phyloP scores from a whole-genome alignment of 2,888 invertebrate genomes.

The Dilophus febrilis region DNA sequence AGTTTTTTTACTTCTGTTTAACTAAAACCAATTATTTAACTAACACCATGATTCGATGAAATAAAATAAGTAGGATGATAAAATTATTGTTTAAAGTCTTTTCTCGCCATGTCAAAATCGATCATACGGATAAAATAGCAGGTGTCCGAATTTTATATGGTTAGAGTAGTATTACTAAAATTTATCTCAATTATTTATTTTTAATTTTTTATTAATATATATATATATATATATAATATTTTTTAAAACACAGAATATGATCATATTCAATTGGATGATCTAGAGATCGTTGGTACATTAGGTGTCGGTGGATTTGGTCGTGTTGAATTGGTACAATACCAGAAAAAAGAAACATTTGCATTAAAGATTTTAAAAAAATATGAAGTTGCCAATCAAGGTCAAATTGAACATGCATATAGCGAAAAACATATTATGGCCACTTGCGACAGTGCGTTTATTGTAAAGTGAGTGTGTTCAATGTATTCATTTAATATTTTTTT shows the following conservation, averaged over 20 bases:
- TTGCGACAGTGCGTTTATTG: slow-evolving; percentile 63
- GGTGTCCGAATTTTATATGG: no score
- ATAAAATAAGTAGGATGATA: no score
- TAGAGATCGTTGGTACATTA: slow-evolving; percentile 67
- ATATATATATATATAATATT: no score
- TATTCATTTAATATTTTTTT: neutral
- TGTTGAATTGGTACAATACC: slow-evolving; percentile 57
- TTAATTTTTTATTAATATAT: slow-evolving; percentile 7
- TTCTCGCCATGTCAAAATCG: no score
- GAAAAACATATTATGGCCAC: slow-evolving; percentile 73
- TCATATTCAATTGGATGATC: slow-evolving; percentile 53
- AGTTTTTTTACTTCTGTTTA: no score
- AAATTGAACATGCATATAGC: slow-evolving; percentile 76
- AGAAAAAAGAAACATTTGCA: slow-evolving; percentile 44
- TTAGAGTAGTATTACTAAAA: no score
- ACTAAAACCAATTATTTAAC: no score
- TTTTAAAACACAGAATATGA: slow-evolving; percentile 34
- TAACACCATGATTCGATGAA: no score
- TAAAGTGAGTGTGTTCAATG: slow-evolving; percentile 45
- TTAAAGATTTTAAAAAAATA: slow-evolving; percentile 79
- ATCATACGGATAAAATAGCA: no score
- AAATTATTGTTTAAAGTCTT: no score
- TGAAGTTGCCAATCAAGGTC: slow-evolving; percentile 74
- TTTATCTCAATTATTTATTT: neutral
- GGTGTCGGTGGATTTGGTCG: slow-evolving; percentile 89